Evolutionary conservation across 2,888 invertebrate genomes (phyloP).

Genomic region (Eristalinus aeneus): DNA sequence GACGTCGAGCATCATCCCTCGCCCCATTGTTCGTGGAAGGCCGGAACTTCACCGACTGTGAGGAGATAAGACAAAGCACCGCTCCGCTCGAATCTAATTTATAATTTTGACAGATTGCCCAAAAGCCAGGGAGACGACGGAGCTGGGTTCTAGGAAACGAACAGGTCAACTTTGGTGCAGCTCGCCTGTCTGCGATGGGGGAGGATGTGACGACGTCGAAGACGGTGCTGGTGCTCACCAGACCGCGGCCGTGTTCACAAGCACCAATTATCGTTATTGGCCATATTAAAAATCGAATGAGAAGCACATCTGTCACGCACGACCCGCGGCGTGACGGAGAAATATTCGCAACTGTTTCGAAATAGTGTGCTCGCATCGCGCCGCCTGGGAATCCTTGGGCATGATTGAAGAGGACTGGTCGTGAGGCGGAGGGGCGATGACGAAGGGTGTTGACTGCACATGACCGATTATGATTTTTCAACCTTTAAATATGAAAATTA

Average conservation of each 20-base stretch:
- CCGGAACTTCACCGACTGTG: background rate
- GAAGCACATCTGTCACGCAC: conserved; percentile 80
- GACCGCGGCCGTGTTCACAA: conserved; percentile 62
- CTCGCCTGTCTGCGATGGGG: background rate
- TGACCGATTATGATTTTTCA: conserved; percentile 70
- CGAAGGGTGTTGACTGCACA: conserved; percentile 69
- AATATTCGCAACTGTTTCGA: conserved; percentile 72
- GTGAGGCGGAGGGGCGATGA: conserved; percentile 53
- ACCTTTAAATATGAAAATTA: conserved; percentile 68
- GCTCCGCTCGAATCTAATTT: conserved; percentile 36
- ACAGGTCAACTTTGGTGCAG: conserved; percentile 44
- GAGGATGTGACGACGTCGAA: background rate
- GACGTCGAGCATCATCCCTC: background rate
- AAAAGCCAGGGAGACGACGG: background rate
- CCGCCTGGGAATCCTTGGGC: conserved; percentile 37
- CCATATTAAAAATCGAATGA: conserved; percentile 81
- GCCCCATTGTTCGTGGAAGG: background rate
- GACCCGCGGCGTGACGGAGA: conserved; percentile 62
- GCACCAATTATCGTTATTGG: conserved; percentile 81
- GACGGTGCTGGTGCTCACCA: conserved; percentile 44
- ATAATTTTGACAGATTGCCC: conserved; percentile 59
- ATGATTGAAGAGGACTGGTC: conserved; percentile 51
- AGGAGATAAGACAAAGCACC: conserved; percentile 36
- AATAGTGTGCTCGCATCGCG: conserved; percentile 18
- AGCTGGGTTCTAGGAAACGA: conserved; percentile 51